Conservation (phyloP, 2,797 vertebrate species). For the Capromys pilorides region DNA sequence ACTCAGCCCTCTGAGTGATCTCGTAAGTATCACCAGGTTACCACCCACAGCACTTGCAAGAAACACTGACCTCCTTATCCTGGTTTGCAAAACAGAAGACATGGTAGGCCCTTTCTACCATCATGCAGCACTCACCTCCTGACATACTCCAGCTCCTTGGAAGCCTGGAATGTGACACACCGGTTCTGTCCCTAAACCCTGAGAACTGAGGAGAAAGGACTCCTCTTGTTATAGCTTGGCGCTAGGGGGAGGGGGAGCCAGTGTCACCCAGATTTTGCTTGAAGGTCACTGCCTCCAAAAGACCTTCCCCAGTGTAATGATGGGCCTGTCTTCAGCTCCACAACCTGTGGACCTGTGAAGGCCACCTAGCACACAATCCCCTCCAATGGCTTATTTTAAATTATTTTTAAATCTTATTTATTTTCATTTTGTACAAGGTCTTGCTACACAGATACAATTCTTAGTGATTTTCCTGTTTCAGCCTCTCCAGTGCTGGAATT, state of each 20-base stretch:
- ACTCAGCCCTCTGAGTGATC: background rate
- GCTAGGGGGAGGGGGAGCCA: no score
- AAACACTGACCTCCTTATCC: background rate
- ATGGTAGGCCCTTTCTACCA: background rate
- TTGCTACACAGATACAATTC: no score
- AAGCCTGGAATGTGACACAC: background rate
- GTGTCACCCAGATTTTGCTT: background rate
- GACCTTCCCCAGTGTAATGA: background rate
- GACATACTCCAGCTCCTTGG: background rate
- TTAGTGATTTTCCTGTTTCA: no score
- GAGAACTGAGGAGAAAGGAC: background rate
- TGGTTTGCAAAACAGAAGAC: background rate
- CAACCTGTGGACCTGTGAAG: background rate
- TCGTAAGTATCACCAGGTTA: background rate
- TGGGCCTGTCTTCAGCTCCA: background rate
- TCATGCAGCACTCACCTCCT: background rate
- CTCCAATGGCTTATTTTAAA: background rate
- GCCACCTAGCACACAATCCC: background rate
- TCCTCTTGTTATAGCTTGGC: background rate
- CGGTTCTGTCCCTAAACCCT: background rate
- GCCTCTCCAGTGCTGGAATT: no score
- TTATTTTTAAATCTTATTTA: background rate
- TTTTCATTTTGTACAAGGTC: no score
- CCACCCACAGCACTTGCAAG: background rate
- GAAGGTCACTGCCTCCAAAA: slow-evolving; percentile 17